Evolutionary conservation across 2,113 vertebrate genomes (phyloP).

Genomic region (Odocoileus virginianus): DNA sequence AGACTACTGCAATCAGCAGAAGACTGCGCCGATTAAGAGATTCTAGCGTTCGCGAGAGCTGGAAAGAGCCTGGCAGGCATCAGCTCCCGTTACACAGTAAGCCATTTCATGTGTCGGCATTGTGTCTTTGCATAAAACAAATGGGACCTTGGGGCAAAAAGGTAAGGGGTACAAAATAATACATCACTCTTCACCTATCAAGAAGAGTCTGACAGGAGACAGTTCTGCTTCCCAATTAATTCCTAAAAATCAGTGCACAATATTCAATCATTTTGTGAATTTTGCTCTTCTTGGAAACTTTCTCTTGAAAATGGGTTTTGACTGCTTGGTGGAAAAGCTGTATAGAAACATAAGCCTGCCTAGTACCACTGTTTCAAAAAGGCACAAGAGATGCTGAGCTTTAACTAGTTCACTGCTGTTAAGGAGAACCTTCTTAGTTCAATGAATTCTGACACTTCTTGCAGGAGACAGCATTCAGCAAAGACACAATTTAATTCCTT

Average conservation of each 20-base stretch:
- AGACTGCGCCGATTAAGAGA: slow-evolving; percentile 46
- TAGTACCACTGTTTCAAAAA: neutral
- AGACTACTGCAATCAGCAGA: slow-evolving; percentile 52
- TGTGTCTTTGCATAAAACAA: slow-evolving; percentile 70
- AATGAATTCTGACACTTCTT: neutral
- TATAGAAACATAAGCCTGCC: neutral
- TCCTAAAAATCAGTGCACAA: slow-evolving; percentile 42
- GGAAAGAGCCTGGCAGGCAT: slow-evolving; percentile 66
- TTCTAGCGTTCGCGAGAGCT: neutral
- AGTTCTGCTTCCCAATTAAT: slow-evolving; percentile 59
- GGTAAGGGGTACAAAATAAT: slow-evolving; percentile 62
- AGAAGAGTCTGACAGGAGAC: slow-evolving; percentile 29
- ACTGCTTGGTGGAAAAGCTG: slow-evolving; percentile 12
- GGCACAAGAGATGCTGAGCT: neutral
- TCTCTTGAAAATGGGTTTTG: slow-evolving; percentile 32
- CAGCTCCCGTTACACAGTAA: slow-evolving; percentile 31
- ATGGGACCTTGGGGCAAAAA: slow-evolving; percentile 74
- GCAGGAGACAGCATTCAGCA: neutral
- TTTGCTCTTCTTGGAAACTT: slow-evolving; percentile 19
- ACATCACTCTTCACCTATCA: slow-evolving; percentile 49
- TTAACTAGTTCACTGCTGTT: slow-evolving; percentile 26
- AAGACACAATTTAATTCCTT: neutral
- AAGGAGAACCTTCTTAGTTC: neutral
- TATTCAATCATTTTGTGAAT: slow-evolving; percentile 21
- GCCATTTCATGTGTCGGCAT: slow-evolving; percentile 56